Base-by-base conservation (phyloP, 2,888 invertebrate species). In the Cosmopolites sordidus region DNA sequence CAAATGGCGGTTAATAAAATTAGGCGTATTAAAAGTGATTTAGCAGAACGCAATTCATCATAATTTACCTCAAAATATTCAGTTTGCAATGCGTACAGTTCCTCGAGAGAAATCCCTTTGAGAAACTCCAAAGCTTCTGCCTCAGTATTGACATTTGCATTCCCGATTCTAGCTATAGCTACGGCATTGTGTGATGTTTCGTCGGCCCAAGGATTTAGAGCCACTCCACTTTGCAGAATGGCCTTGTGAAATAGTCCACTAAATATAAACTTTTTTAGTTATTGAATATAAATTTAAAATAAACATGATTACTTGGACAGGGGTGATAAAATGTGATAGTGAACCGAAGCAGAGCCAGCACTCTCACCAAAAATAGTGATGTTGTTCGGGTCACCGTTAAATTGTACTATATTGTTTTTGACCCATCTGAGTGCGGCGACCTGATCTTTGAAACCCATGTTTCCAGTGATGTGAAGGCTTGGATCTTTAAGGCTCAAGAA, bases 291-390 rank as follows among this genome's bases (percentile, higher is more conserved):
- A n/a, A n/a, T n/a, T n/a, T n/a, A n/a, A n/a, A 22, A 22, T 12
- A 33, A 33, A 5, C 33, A 33, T 27, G 27, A 5, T 48, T 48
- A 58, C 58, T 51, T 75, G 1, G 78, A 68, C 56, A 75, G 69
- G 14, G 78, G 75, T 0, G 78, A 78, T 2, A 79, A 59, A 58
- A 76, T 71, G 61, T 78, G 69, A 58, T 73, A 78, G 58, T 79
- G 78, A 0, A 76, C 72, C 1, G 77, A 75, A 16, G 75, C 75
- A 9, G 70, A 74, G 0, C 80, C 79, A 1, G 79, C 79, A 58
- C 79, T 79, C 63, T 79, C 77, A 0, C 79, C 79, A 62, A 78
- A 77, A 11, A 79, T 68, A 0, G 79, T 79, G 2, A 79, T 77
- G 56, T 79, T 79, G 4, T 75, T 65, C 0, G 76, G 70, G 67